Percentiles rank a stretch among this genome's conserved stretches.
These are phyloP conservation scores for Dexiosoma caninum DNA, from an alignment of 2,888 invertebrate genomes.

Conservation along the genomic window DNA sequence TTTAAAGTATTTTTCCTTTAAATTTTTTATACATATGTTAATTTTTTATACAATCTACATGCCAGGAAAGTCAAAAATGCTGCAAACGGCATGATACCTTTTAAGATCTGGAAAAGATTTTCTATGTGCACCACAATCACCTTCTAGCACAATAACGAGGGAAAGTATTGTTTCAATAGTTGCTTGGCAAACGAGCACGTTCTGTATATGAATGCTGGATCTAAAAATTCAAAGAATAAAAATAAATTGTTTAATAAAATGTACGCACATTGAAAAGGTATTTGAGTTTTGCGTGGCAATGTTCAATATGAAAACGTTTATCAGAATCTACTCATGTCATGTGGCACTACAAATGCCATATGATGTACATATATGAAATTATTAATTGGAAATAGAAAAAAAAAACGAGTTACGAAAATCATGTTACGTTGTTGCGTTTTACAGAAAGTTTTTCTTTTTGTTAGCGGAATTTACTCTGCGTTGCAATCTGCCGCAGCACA, in stretches of 20 bases:
- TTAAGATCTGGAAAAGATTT: neutral
- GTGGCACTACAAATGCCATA: no score
- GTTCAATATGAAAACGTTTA: no score
- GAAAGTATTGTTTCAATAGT: neutral
- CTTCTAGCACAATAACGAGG: neutral
- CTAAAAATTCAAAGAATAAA: slow-evolving; percentile 13
- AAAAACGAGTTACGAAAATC: no score
- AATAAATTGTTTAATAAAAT: slow-evolving; percentile 10
- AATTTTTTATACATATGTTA: neutral
- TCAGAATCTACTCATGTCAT: no score
- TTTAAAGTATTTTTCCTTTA: neutral
- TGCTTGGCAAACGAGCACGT: neutral
- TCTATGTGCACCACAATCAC: neutral
- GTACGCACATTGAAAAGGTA: neutral
- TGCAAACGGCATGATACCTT: neutral
- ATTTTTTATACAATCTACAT: neutral
- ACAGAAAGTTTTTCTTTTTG: no score
- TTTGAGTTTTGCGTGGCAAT: neutral
- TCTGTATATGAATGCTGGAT: neutral
- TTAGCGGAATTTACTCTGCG: no score
- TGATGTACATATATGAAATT: no score
- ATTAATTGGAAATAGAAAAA: no score
- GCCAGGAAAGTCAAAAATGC: neutral
- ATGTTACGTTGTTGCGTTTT: no score
- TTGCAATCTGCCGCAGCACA: no score